Evolutionary conservation across 1,140 invertebrate genomes (phyloP).

Genomic region (Hyles euphorbiae): DNA sequence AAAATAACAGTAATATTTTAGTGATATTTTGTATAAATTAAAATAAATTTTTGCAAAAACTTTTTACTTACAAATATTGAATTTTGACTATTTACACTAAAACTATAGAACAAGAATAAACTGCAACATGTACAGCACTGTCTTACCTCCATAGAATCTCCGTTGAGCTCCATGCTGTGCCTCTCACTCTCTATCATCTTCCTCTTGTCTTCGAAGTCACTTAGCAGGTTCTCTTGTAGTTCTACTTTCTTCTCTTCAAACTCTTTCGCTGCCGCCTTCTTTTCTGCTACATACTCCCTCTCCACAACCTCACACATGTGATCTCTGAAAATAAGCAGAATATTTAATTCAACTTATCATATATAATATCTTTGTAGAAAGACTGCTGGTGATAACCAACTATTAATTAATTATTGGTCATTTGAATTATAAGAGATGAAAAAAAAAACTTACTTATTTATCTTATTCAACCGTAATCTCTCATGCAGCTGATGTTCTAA

Average conservation of each 20-base stretch:
- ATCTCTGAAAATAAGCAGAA: slow-evolving; percentile 68
- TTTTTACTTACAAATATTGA: too few relatives aligned
- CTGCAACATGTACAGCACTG: too few relatives aligned
- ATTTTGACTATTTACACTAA: too few relatives aligned
- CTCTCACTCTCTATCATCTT: slow-evolving; percentile 92
- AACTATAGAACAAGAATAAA: too few relatives aligned
- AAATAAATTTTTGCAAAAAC: too few relatives aligned
- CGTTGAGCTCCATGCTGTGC: slow-evolving; percentile 90
- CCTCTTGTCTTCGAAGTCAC: slow-evolving; percentile 95
- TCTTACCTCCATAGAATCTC: slow-evolving; percentile 87
- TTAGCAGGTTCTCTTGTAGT: slow-evolving; percentile 90
- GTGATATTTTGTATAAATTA: too few relatives aligned
- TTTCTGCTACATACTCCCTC: slow-evolving; percentile 90
- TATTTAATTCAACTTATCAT: not conserved
- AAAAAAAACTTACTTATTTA: slow-evolving; percentile 77
- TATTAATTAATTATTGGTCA: too few relatives aligned
- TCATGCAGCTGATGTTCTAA: slow-evolving; percentile 90
- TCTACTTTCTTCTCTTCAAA: slow-evolving; percentile 97
- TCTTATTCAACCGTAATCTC: slow-evolving; percentile 86
- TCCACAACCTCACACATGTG: slow-evolving; percentile 92
- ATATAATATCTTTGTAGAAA: not conserved
- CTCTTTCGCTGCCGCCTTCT: slow-evolving; percentile 90
- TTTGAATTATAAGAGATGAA: not conserved
- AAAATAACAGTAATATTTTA: too few relatives aligned
- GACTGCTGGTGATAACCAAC: too few relatives aligned